phyloP scores from a whole-genome alignment of 35 echinoderm and acorn worm genomes.

The Heliocidaris erythrogramma region DNA sequence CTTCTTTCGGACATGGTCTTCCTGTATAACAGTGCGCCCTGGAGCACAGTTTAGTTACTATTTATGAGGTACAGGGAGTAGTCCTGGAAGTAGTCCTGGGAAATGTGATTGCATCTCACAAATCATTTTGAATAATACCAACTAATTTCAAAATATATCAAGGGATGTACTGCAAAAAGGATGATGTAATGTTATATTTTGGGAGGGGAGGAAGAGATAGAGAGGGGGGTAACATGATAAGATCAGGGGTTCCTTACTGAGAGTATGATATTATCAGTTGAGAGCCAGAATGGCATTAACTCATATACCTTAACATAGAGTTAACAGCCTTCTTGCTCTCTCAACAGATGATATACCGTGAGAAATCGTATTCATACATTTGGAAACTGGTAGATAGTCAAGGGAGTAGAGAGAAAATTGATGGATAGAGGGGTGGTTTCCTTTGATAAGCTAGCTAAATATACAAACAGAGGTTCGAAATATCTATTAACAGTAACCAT shows the following conservation, averaged over 20 bases:
- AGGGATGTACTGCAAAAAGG: neutral
- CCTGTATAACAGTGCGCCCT: neutral
- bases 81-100: neutral
- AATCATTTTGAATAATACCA: neutral
- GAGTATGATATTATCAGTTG: neutral
- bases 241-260: neutral
- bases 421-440: neutral
- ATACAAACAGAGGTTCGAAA: neutral
- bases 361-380: neutral
- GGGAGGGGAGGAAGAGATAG: neutral
- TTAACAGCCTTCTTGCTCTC: no score
- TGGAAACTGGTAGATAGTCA: neutral
- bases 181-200: conserved; percentile 12
- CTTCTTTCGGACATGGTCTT: neutral
- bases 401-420: neutral
- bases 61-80: neutral
- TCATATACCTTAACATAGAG: no score
- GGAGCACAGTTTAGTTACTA: neutral
- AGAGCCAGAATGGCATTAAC: no score
- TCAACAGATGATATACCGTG: neutral
- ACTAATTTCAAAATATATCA: neutral
- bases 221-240: neutral
- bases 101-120: neutral
- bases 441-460: neutral
- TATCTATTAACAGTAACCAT: neutral